Evolutionary conservation across 2,797 vertebrate genomes (phyloP), one percentile per base, ranked within the genome.

Genomic region (Bradypus variegatus): DNA sequence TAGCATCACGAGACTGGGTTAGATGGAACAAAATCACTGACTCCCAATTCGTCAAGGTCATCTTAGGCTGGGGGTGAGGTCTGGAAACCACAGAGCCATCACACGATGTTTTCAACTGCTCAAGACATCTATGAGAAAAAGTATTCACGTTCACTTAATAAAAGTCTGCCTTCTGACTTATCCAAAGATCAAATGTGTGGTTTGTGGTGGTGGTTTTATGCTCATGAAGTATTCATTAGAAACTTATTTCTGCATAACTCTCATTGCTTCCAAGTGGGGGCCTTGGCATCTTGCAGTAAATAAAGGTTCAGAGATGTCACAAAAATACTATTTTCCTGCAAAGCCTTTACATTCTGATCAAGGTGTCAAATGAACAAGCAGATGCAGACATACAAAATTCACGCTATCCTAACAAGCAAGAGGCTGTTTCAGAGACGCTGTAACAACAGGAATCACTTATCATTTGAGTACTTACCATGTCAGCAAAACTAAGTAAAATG

Each of bases 381-480:
- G 58, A 50, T 29, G 13, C 5, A 19, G 73, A 72, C 12, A 14
- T 21, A 27, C 16, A 27, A 45, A 53, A 16, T 13, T n/a, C 73
- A 36, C 2, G 33, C 6, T 27, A 23, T 25, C 33, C 45, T 53
- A 19, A 27, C 45, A 58, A 65, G 11, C 38, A 45, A 55, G 60
- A 76, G 25, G 33, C 73, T n/a, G 38, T 21, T 45, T 67, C 50
- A 65, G 21, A 73, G 72, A 91, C 9, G 21, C 4, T 11, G 6
- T 18, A 58, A 12, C 16, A n/a, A 45, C 13, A 21, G 3, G 36
- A 23, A 11, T 11, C 48, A 9, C 31, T 8, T 3, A 12, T 38
- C 18, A n/a, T 0, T 50, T 16, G 9, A 48, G n/a, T 3, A 11
- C 48, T 3, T n/a, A 81, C 48, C 8, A 2, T 3, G 53, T 12